Conservation (phyloP, 1,140 invertebrate species). For the Microvelia longipes region DNA sequence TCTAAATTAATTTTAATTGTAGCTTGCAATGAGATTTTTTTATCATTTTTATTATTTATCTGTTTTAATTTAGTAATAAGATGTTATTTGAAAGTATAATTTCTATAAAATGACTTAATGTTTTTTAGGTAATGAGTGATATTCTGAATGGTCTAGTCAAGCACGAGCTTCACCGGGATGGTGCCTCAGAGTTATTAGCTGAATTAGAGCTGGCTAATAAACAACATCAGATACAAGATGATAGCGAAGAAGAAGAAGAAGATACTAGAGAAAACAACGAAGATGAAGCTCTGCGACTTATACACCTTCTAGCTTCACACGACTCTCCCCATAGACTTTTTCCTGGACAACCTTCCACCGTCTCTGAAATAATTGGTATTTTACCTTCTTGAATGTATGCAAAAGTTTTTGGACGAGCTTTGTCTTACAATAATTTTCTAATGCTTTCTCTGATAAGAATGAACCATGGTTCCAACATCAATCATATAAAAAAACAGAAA, state of each 20-base stretch:
- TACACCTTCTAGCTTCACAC: not conserved
- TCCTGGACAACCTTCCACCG: conserved; percentile 15
- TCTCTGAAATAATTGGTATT: conserved; percentile 10
- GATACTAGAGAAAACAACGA: conserved; percentile 5
- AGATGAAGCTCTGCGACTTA: conserved; percentile 1
- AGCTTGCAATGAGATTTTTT: too few relatives aligned
- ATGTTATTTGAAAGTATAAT: too few relatives aligned
- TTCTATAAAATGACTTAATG: too few relatives aligned
- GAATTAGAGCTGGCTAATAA: conserved; percentile 8
- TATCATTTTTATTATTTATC: too few relatives aligned
- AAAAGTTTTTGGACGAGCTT: too few relatives aligned
- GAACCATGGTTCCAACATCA: too few relatives aligned
- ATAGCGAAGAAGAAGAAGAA: conserved; percentile 6
- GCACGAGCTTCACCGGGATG: not conserved
- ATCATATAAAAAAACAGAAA: too few relatives aligned
- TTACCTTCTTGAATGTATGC: too few relatives aligned
- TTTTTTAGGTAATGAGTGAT: conserved; percentile 2
- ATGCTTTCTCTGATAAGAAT: too few relatives aligned
- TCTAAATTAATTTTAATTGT: too few relatives aligned
- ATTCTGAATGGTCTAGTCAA: not conserved
- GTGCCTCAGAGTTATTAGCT: conserved; percentile 9
- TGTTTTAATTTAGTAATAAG: too few relatives aligned
- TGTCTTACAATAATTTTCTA: too few relatives aligned
- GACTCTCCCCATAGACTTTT: conserved; percentile 11
- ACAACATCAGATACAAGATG: conserved; percentile 5